phyloP scores from a whole-genome alignment of 2,113 vertebrate species.

The Antechinus flavipes region DNA sequence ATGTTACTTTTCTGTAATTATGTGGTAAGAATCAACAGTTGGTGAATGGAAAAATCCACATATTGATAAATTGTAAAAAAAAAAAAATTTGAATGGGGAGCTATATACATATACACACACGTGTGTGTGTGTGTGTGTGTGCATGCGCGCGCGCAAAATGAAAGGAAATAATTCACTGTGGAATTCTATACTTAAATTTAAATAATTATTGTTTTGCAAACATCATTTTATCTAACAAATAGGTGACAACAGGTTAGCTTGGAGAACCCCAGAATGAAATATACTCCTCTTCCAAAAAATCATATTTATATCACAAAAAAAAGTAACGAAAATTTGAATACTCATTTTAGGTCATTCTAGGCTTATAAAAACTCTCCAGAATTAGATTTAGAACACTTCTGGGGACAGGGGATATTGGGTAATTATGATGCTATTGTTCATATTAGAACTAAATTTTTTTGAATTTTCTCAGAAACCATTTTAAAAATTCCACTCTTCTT shows the following conservation, averaged over 20 bases:
- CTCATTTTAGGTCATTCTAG: not conserved
- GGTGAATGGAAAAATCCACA: not conserved
- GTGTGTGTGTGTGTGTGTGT: too few species aligned
- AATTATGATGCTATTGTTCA: not conserved
- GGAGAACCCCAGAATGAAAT: not conserved
- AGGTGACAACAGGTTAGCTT: not conserved
- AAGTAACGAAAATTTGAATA: not conserved
- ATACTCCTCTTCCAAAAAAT: not conserved
- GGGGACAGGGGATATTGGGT: not conserved
- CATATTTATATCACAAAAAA: not conserved
- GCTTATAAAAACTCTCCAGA: not conserved
- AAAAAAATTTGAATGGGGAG: not conserved
- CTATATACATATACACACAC: not conserved
- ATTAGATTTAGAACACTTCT: not conserved
- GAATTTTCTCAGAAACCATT: not conserved
- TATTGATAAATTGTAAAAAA: not conserved
- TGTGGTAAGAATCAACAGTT: not conserved
- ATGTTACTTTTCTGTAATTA: not conserved
- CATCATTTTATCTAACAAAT: not conserved
- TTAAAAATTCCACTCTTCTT: not conserved
- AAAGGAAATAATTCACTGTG: not conserved
- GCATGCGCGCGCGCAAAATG: not conserved
- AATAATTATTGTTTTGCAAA: not conserved
- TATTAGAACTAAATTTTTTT: not conserved
- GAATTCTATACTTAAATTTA: not conserved